Conservation (phyloP, 2,888 invertebrate species). For the Callimorpha dominula region DNA sequence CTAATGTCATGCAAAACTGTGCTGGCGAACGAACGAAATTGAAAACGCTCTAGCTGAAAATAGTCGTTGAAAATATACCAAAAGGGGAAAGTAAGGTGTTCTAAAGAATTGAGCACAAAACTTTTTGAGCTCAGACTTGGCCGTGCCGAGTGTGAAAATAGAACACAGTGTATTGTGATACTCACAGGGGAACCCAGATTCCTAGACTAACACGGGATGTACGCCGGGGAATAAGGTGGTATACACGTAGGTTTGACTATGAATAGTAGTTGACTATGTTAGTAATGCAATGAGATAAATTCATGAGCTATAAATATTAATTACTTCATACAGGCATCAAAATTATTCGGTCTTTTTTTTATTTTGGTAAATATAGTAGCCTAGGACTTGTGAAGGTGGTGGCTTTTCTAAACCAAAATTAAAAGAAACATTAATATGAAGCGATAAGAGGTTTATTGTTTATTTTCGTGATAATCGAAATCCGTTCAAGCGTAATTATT, state of each 20-base stretch:
- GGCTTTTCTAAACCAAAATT: too few relatives aligned
- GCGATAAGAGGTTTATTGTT: too few relatives aligned
- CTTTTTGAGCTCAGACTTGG: constrained; percentile 25
- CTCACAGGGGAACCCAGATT: constrained; percentile 34
- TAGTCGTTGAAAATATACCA: constrained; percentile 36
- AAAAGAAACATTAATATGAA: too few relatives aligned
- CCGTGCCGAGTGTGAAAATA: constrained; percentile 37
- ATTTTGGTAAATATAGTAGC: too few relatives aligned
- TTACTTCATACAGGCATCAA: too few relatives aligned
- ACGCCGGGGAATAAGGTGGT: not conserved
- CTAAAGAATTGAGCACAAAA: constrained; percentile 43
- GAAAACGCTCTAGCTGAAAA: constrained; percentile 41
- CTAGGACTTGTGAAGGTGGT: too few relatives aligned
- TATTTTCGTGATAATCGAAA: too few relatives aligned
- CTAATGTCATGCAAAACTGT: constrained; percentile 40
- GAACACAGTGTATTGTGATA: constrained; percentile 42
- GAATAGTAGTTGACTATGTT: too few relatives aligned
- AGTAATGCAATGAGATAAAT: too few relatives aligned
- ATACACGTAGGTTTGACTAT: not conserved
- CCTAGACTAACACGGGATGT: constrained; percentile 25
- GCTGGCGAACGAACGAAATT: constrained; percentile 35
- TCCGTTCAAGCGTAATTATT: too few relatives aligned
- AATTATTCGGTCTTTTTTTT: too few relatives aligned
- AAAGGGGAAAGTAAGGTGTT: constrained; percentile 28
- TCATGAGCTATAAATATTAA: too few relatives aligned